phyloP scores from a whole-genome alignment of 2,888 invertebrate genomes.

The Pachliopta kotzebuea region DNA sequence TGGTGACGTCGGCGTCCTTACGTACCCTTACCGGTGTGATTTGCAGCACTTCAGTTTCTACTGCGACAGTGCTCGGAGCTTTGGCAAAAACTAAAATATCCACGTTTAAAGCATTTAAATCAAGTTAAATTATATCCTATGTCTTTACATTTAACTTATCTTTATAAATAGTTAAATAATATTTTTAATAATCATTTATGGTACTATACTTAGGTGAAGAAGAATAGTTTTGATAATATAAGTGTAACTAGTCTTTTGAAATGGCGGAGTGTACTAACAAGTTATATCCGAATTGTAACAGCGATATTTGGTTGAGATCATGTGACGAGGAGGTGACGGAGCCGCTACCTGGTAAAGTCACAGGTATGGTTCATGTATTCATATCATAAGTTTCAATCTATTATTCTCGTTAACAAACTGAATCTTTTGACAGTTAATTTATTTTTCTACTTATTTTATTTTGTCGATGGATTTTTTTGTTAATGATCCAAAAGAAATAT shows the following conservation, averaged over 20 bases:
- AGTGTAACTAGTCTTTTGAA: background rate
- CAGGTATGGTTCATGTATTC: slow-evolving; percentile 62
- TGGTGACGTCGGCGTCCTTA: slow-evolving; percentile 17
- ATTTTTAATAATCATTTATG: too few species aligned
- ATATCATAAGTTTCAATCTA: background rate
- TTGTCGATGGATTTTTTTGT: too few species aligned
- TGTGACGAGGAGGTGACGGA: slow-evolving; percentile 87
- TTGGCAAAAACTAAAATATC: background rate
- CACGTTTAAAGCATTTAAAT: too few species aligned
- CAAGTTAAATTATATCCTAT: too few species aligned
- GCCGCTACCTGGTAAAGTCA: slow-evolving; percentile 83
- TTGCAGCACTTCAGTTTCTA: slow-evolving; percentile 24
- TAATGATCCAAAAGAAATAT: background rate
- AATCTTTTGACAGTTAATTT: too few species aligned
- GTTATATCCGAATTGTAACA: slow-evolving; percentile 85
- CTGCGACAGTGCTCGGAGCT: slow-evolving; percentile 20
- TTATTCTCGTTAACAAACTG: background rate
- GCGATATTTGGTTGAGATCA: slow-evolving; percentile 89
- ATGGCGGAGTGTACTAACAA: slow-evolving; percentile 51
- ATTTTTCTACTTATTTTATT: background rate
- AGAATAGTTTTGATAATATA: background rate
- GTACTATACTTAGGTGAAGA: background rate
- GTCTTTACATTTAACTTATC: too few species aligned
- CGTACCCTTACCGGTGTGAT: slow-evolving; percentile 16
- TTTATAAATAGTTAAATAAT: too few species aligned